phyloP scores from a whole-genome alignment of 2,113 vertebrate genomes.

The Oreochromis spilurus region DNA sequence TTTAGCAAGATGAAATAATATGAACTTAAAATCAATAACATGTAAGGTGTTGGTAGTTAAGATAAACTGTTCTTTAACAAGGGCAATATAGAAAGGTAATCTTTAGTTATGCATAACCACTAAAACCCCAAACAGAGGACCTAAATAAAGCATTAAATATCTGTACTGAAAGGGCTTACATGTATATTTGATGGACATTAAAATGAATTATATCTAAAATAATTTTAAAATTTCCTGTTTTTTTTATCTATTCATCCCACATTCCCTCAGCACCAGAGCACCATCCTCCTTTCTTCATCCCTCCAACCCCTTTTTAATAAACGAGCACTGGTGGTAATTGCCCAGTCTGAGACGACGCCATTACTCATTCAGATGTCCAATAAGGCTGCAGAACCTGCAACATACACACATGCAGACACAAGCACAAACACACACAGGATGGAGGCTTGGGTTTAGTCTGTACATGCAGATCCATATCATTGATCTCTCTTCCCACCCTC shows the following conservation, averaged over 20 bases:
- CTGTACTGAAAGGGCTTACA: not conserved
- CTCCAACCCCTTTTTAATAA: conserved; percentile 68
- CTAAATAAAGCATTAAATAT: not conserved
- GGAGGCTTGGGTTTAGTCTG: conserved; percentile 41
- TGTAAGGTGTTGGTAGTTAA: not conserved
- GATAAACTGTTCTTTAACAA: not conserved
- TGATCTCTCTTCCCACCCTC: conserved; percentile 59
- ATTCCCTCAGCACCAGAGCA: conserved; percentile 44
- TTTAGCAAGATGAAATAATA: conserved; percentile 9
- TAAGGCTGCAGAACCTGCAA: conserved; percentile 49
- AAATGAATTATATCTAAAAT: conserved; percentile 20
- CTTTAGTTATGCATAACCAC: not conserved
- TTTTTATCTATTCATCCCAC: conserved; percentile 28
- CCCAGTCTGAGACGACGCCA: conserved; percentile 68
- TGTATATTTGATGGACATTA: not conserved
- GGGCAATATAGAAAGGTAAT: not conserved
- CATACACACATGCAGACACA: not conserved
- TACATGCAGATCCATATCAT: conserved; percentile 76
- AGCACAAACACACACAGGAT: conserved; percentile 1
- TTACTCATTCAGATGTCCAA: conserved; percentile 76
- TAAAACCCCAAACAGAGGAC: not conserved
- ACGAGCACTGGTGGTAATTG: conserved; percentile 73
- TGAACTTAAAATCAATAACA: conserved; percentile 4
- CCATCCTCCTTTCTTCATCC: conserved; percentile 43
- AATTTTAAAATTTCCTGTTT: conserved; percentile 41